phyloP scores from a whole-genome alignment of 2,113 vertebrate genomes.

The Takifugu flavidus region DNA sequence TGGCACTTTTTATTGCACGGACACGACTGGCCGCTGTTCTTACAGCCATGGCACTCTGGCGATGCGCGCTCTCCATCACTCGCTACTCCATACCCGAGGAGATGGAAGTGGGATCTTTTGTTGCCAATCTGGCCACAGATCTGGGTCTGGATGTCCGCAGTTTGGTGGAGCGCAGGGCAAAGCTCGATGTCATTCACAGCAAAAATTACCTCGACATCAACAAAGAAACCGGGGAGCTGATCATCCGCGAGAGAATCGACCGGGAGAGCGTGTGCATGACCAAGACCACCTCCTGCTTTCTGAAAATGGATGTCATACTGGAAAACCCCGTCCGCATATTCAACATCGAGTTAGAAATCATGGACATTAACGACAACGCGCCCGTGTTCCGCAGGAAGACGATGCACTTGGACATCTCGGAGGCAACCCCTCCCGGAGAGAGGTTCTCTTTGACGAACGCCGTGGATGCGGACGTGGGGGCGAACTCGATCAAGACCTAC shows the following conservation, averaged over 20 bases:
- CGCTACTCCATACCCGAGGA: constrained; percentile 80
- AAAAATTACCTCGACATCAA: constrained; percentile 77
- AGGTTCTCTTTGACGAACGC: constrained; percentile 80
- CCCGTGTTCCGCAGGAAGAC: constrained; percentile 76
- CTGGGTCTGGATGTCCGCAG: constrained; percentile 70
- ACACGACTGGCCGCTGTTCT: constrained; percentile 42
- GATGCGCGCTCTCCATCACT: constrained; percentile 62
- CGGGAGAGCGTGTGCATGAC: constrained; percentile 74
- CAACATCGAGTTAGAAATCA: constrained; percentile 74
- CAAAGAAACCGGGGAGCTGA: constrained; percentile 74
- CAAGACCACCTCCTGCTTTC: constrained; percentile 73
- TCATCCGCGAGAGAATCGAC: constrained; percentile 77
- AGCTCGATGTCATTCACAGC: constrained; percentile 73
- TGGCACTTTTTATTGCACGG: constrained; percentile 37
- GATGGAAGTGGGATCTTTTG: constrained; percentile 75
- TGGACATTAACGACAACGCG: constrained; percentile 80
- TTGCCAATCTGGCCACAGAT: constrained; percentile 77
- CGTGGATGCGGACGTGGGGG: constrained; percentile 77
- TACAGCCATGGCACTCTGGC: constrained; percentile 61
- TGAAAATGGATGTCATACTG: constrained; percentile 78
- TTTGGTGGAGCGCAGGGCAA: constrained; percentile 67
- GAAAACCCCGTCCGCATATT: constrained; percentile 75
- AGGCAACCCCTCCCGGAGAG: constrained; percentile 75
- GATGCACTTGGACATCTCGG: constrained; percentile 79
- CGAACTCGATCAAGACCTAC: constrained; percentile 78